phyloP scores from a whole-genome alignment of 2,113 vertebrate species.

The Antigone vipio region DNA sequence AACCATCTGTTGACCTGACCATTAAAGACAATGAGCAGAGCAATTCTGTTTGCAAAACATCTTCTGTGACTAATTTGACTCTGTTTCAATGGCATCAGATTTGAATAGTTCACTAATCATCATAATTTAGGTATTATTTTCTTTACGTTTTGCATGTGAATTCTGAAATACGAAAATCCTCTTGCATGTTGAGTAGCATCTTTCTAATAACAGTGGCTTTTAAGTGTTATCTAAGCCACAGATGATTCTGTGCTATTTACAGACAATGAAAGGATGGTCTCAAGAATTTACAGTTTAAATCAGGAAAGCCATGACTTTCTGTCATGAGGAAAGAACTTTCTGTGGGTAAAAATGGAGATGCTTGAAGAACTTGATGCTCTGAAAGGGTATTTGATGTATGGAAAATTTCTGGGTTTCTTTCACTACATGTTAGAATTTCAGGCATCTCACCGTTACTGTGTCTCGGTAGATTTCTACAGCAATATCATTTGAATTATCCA shows the following conservation, averaged over 20 bases:
- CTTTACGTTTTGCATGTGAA: not conserved
- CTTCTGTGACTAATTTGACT: not conserved
- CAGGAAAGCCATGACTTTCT: not conserved
- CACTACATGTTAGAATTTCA: not conserved
- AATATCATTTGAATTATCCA: not conserved
- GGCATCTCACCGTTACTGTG: not conserved
- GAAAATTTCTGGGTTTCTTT: not conserved
- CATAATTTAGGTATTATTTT: not conserved
- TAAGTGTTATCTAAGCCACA: not conserved
- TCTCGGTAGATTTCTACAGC: not conserved
- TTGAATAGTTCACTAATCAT: not conserved
- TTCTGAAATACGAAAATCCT: not conserved
- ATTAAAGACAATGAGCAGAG: not conserved
- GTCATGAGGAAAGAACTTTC: not conserved
- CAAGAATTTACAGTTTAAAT: not conserved
- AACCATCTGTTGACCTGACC: not conserved
- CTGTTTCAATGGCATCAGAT: not conserved
- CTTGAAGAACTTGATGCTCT: not conserved
- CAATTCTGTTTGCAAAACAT: not conserved
- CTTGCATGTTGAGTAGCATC: not conserved
- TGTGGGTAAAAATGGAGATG: not conserved
- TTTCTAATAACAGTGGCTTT: not conserved
- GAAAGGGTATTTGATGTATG: not conserved
- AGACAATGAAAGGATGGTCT: not conserved
- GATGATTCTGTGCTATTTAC: not conserved